Evolutionary conservation across 2,797 vertebrate genomes (phyloP).

Genomic region (Uromys caudimaculatus): DNA sequence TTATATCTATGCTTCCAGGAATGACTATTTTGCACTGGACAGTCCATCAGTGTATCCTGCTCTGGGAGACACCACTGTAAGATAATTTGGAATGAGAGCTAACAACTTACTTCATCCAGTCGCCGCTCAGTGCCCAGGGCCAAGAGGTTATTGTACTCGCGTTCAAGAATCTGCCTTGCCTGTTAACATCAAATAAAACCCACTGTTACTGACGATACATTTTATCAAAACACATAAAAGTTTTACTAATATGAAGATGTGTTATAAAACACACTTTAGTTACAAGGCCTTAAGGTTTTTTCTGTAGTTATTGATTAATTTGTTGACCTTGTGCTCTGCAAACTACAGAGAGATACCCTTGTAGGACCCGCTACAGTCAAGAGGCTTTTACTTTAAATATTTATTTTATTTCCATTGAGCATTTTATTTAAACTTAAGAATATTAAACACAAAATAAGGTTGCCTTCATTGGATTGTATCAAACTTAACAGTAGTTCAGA

Average conservation of each 20-base stretch:
- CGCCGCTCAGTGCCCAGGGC: conserved; percentile 98
- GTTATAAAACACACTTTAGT: neutral
- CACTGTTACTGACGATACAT: conserved; percentile 26
- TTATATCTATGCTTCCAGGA: no score
- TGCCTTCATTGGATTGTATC: neutral
- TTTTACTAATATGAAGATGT: neutral
- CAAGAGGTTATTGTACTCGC: conserved; percentile 99
- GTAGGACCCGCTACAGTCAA: neutral
- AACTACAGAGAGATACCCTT: neutral
- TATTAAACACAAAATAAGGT: conserved; percentile 9
- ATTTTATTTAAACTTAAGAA: conserved; percentile 12
- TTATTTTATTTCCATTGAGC: neutral
- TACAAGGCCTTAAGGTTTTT: neutral
- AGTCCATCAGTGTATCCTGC: neutral
- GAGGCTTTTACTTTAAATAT: neutral
- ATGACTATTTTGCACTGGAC: neutral
- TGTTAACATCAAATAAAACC: conserved; percentile 86
- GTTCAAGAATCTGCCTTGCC: conserved; percentile 99
- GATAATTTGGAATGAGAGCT: conserved; percentile 52
- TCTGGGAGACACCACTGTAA: no score
- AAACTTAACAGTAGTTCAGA: neutral
- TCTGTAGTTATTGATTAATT: neutral
- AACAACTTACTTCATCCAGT: conserved; percentile 95
- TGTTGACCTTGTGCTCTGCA: neutral
- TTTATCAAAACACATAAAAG: neutral